Conservation (phyloP, 2,888 invertebrate species). For the Cheilosia pagana region DNA sequence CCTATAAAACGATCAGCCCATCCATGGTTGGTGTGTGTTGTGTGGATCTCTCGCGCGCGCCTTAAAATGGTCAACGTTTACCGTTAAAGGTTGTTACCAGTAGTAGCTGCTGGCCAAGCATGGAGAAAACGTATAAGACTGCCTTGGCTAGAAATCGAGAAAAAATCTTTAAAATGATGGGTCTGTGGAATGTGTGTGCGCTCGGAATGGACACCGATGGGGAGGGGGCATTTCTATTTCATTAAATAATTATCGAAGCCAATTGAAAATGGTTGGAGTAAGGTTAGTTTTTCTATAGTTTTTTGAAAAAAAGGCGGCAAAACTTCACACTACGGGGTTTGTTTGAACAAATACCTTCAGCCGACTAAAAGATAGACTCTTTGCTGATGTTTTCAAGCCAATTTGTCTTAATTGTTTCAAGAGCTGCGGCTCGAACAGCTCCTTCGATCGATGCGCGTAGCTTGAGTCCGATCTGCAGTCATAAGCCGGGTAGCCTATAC, state of each 20-base stretch:
- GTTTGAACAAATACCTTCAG: background rate
- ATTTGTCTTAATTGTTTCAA: too few relatives aligned
- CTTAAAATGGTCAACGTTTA: slow-evolving; percentile 71
- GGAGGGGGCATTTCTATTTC: slow-evolving; percentile 40
- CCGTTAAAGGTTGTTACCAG: slow-evolving; percentile 70
- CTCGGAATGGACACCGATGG: slow-evolving; percentile 5
- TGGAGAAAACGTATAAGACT: slow-evolving; percentile 62
- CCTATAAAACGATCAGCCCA: slow-evolving; percentile 60
- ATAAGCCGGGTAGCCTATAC: too few relatives aligned
- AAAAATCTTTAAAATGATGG: slow-evolving; percentile 36
- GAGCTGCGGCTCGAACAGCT: too few relatives aligned
- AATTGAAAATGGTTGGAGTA: slow-evolving; percentile 35
- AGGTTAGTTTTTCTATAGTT: background rate
- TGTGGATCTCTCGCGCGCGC: slow-evolving; percentile 40
- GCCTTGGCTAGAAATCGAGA: slow-evolving; percentile 29
- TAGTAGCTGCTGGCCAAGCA: slow-evolving; percentile 60
- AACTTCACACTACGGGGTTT: slow-evolving; percentile 10
- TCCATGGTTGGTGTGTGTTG: slow-evolving; percentile 39
- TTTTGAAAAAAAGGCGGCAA: slow-evolving; percentile 25
- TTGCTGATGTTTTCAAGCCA: too few relatives aligned
- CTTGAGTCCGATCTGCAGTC: too few relatives aligned
- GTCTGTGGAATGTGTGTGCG: slow-evolving; percentile 45
- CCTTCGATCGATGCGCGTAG: too few relatives aligned
- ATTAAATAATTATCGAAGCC: slow-evolving; percentile 20
- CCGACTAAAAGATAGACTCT: background rate